A percentile compares a stretch with the other conserved stretches of the same genome.
Conservation (phyloP, 2,888 invertebrate species). For the Cephus pygmeus region DNA sequence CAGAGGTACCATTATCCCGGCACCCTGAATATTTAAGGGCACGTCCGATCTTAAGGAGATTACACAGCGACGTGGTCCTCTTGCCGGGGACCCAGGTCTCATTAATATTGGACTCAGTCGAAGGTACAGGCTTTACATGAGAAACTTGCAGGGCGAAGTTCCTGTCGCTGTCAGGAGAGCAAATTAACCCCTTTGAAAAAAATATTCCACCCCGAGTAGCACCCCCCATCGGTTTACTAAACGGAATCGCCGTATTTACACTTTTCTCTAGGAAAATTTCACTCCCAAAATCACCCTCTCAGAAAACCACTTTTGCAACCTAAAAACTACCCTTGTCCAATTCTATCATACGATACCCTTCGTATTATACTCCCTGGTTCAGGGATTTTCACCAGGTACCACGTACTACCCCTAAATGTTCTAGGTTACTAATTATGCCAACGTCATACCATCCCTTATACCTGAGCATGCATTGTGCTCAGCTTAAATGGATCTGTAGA, state of each 20-base stretch:
- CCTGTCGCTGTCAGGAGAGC: not conserved
- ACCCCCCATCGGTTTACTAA: not conserved
- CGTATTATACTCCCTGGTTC: too few relatives aligned
- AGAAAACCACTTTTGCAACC: not conserved
- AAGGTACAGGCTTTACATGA: constrained; percentile 28
- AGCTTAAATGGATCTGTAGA: not conserved
- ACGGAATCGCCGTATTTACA: not conserved
- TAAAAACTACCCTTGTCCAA: not conserved
- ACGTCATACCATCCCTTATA: not conserved
- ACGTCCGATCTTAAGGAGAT: constrained; percentile 42
- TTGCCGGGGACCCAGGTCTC: constrained; percentile 25
- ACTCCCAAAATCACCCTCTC: not conserved
- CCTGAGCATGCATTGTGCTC: not conserved
- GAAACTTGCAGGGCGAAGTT: constrained; percentile 4
- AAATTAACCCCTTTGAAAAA: not conserved
- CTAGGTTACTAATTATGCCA: not conserved
- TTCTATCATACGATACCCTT: not conserved
- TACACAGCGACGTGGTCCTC: constrained; percentile 25
- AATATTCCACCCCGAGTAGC: not conserved
- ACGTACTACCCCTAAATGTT: not conserved
- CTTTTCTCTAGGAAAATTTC: not conserved
- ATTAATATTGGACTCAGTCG: constrained; percentile 36
- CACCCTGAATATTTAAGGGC: constrained; percentile 35
- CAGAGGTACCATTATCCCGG: constrained; percentile 31
- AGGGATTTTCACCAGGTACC: not conserved